These are phyloP conservation scores for Okamejei kenojei DNA, from an alignment of 2,797 vertebrate genomes.

Conservation along the genomic window DNA sequence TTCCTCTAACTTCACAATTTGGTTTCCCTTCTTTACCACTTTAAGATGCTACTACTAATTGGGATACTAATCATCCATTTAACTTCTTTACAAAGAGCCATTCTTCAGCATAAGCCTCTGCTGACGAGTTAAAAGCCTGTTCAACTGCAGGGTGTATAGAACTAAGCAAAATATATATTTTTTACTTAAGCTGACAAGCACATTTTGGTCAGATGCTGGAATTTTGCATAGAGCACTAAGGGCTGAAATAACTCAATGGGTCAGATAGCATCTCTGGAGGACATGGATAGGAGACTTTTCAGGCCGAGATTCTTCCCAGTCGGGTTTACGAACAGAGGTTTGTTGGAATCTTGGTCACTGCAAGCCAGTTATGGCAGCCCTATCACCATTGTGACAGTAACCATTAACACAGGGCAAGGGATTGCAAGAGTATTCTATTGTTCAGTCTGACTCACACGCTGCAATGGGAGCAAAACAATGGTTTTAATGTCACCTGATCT, in stretches of 20 bases:
- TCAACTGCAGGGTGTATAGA: neutral
- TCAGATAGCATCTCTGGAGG: no score
- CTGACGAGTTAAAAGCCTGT: neutral
- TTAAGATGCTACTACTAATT: neutral
- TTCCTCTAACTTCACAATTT: no score
- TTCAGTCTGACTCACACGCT: neutral
- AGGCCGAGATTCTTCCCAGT: no score
- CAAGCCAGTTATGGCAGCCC: neutral
- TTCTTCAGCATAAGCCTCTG: neutral
- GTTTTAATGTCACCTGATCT: neutral
- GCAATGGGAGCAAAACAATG: neutral
- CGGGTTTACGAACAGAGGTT: neutral
- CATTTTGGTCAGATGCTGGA: neutral
- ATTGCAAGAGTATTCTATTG: neutral
- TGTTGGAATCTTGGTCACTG: neutral
- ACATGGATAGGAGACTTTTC: no score
- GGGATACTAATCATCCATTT: neutral
- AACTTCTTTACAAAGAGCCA: neutral
- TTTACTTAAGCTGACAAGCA: neutral
- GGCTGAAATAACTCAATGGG: no score
- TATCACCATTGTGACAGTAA: neutral
- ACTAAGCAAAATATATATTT: neutral
- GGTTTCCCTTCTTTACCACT: no score
- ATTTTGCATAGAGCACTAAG: no score
- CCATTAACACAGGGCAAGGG: neutral